Evolutionary conservation across 37 sponge, comb jelly and placozoan genomes (phyloP).

Genomic region (Cliona cf. orientalis): DNA sequence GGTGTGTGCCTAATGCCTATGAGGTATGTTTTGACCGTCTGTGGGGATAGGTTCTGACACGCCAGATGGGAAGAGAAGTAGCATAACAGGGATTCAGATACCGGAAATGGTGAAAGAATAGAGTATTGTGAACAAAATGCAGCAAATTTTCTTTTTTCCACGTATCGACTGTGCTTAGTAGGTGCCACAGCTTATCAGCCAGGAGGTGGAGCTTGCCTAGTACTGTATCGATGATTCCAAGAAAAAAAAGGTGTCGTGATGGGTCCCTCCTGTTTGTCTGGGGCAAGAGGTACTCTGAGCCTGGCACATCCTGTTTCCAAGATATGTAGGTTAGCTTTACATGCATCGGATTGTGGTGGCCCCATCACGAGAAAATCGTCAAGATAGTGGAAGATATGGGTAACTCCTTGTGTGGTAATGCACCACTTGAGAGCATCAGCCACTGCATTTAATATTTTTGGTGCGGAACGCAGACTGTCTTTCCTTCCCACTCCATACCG

Average conservation of each 20-base stretch:
- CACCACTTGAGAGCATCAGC: slow-evolving; percentile 37
- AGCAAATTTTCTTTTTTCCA: slow-evolving; percentile 15
- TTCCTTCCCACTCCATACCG: slow-evolving; percentile 29
- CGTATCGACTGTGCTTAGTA: neutral
- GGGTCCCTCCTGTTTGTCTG: slow-evolving; percentile 19
- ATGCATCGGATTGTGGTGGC: slow-evolving; percentile 8
- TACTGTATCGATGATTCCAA: slow-evolving; percentile 6
- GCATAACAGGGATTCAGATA: slow-evolving; percentile 48
- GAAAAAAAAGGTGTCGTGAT: neutral
- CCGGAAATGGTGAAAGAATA: slow-evolving; percentile 35
- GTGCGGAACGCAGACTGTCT: slow-evolving; percentile 29
- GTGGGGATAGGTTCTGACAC: slow-evolving; percentile 17
- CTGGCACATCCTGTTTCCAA: neutral
- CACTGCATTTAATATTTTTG: slow-evolving; percentile 30
- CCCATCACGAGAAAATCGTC: slow-evolving; percentile 47
- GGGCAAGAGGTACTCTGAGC: slow-evolving; percentile 1
- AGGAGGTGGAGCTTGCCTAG: neutral
- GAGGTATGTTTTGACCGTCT: slow-evolving; percentile 51
- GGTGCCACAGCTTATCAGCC: neutral
- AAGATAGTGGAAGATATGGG: slow-evolving; percentile 26
- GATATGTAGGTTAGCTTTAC: neutral
- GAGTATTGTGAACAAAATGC: slow-evolving; percentile 32
- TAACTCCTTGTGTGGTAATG: neutral
- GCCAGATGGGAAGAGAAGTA: slow-evolving; percentile 51
- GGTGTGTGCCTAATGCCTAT: slow-evolving; percentile 38